Percentiles rank a stretch among this genome's conserved stretches.
Evolutionary conservation across 2,888 invertebrate species (phyloP).

Genomic region (Mesorhabditis belari): DNA sequence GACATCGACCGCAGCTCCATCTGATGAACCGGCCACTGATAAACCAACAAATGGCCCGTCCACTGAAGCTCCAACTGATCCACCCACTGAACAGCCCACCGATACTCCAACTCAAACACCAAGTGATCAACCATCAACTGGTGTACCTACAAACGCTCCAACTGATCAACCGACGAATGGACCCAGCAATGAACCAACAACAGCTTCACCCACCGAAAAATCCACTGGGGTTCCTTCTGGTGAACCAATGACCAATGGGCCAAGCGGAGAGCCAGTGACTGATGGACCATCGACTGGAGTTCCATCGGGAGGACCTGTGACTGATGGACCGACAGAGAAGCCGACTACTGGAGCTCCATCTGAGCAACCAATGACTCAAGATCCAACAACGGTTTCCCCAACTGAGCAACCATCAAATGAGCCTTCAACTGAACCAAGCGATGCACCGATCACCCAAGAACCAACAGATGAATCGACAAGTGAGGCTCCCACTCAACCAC

Average conservation of each 20-base stretch:
- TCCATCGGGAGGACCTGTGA: too few species aligned
- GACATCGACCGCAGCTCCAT: neutral
- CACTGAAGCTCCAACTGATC: neutral
- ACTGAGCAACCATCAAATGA: too few species aligned
- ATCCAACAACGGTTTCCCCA: neutral
- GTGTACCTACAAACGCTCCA: neutral
- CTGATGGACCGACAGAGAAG: too few species aligned
- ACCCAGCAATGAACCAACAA: too few species aligned
- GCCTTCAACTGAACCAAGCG: too few species aligned
- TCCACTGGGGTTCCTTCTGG: too few species aligned
- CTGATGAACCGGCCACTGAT: neutral
- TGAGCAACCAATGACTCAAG: neutral
- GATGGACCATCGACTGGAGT: neutral
- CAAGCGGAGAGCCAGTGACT: neutral
- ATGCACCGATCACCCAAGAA: too few species aligned
- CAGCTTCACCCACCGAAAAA: too few species aligned
- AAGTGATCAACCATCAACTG: neutral
- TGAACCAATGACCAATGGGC: too few species aligned
- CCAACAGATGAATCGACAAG: too few species aligned
- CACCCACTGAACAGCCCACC: neutral
- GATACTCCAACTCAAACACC: neutral
- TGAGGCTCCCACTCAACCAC: neutral
- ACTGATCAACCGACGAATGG: too few species aligned
- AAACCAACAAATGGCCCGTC: neutral
- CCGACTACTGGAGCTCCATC: neutral